phyloP scores from a whole-genome alignment of 2,797 vertebrate genomes.

The Clarias laeviceps region DNA sequence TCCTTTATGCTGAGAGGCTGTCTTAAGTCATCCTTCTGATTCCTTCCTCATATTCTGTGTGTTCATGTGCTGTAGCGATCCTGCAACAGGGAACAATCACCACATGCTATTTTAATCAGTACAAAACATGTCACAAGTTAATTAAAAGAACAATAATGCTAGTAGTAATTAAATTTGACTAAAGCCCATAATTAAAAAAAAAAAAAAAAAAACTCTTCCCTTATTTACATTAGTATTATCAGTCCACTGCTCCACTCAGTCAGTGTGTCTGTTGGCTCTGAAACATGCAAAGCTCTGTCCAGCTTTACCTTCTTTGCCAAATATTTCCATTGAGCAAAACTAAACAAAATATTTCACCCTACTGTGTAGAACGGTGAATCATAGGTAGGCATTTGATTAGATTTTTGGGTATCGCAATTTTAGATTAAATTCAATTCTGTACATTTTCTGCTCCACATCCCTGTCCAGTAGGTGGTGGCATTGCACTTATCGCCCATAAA shows the following conservation, averaged over 20 bases:
- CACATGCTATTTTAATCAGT: neutral
- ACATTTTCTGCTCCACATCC: too few species aligned
- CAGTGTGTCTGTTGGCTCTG: neutral
- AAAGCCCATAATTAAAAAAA: neutral
- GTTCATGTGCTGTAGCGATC: conserved; percentile 78
- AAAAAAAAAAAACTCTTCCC: neutral
- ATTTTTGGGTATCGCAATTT: too few species aligned
- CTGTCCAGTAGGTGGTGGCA: too few species aligned
- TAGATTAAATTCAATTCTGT: too few species aligned
- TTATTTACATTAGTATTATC: neutral
- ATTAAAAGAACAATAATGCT: neutral
- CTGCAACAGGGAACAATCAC: conserved; percentile 55
- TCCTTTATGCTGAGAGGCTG: conserved; percentile 18
- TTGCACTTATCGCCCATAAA: too few species aligned
- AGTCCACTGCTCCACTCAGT: too few species aligned
- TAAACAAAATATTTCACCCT: neutral
- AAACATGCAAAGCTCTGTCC: neutral
- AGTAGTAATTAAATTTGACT: neutral
- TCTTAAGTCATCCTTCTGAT: neutral
- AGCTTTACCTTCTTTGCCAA: neutral
- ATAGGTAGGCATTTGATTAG: too few species aligned
- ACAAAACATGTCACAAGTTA: neutral
- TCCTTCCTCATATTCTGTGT: neutral
- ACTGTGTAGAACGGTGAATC: neutral
- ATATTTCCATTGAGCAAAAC: neutral